Evolutionary conservation across 2,113 vertebrate genomes (phyloP).

Genomic region (Holacanthus passer): DNA sequence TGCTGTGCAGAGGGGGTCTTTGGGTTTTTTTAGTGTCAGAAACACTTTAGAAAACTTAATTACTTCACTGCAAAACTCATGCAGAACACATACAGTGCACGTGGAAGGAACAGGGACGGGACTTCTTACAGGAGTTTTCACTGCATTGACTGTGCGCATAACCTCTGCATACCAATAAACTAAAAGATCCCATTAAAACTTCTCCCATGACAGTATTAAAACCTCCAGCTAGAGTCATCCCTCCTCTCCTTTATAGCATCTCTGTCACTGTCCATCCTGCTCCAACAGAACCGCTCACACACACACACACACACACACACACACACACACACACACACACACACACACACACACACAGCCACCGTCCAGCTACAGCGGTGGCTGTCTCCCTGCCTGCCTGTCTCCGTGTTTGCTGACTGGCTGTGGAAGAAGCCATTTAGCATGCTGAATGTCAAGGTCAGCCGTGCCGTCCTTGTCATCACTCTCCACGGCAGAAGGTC

Average conservation of each 20-base stretch:
- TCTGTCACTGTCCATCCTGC: conserved; percentile 1
- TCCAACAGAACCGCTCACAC: too few relatives aligned
- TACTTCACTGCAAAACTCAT: neutral
- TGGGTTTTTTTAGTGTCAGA: too few relatives aligned
- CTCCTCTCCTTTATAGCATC: conserved; percentile 35
- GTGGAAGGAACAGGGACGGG: neutral
- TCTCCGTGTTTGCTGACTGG: conserved; percentile 90
- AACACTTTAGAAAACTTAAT: neutral
- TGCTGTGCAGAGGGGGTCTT: too few relatives aligned
- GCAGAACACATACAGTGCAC: neutral
- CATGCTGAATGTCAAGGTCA: conserved; percentile 98
- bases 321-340: too few relatives aligned
- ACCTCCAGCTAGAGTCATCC: conserved; percentile 21
- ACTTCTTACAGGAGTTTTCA: neutral
- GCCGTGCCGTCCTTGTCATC: conserved; percentile 92
- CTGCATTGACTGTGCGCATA: conserved; percentile 46
- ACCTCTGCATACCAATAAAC: conserved; percentile 66
- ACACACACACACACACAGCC: too few relatives aligned
- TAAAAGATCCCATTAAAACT: conserved; percentile 62
- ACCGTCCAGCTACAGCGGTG: conserved; percentile 23
- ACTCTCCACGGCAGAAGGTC: conserved; percentile 94
- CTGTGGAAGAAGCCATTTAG: conserved; percentile 95
- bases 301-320: too few relatives aligned
- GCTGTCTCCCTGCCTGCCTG: conserved; percentile 84
- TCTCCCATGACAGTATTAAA: conserved; percentile 37